Percentiles rank a stretch among this genome's conserved stretches.
Conservation (phyloP, 1,140 invertebrate species). For the Archivesica marissinica region DNA sequence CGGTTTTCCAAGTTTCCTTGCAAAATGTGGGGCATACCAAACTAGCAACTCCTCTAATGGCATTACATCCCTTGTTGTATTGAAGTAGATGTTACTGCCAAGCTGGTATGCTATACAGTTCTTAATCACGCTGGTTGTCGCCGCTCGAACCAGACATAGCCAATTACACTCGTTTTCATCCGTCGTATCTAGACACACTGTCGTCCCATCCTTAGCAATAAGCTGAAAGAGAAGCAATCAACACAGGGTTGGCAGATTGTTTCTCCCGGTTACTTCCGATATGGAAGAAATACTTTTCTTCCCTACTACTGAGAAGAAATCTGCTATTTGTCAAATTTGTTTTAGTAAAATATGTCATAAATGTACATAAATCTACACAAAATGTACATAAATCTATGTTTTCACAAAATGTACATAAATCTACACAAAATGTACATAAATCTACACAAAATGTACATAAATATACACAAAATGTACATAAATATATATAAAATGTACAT, state of each 20-base stretch:
- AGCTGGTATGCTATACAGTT: constrained; percentile 82
- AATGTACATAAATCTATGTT: too few relatives aligned
- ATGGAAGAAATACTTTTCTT: too few relatives aligned
- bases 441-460: too few relatives aligned
- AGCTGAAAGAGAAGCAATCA: constrained; percentile 71
- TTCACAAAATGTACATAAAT: too few relatives aligned
- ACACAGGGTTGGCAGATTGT: not conserved
- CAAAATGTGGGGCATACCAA: constrained; percentile 82
- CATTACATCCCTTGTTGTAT: constrained; percentile 73
- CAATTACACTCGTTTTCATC: constrained; percentile 83
- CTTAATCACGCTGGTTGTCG: constrained; percentile 69
- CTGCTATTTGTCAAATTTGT: too few relatives aligned
- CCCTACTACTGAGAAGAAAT: too few relatives aligned
- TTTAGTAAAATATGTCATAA: too few relatives aligned
- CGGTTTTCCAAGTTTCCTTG: constrained; percentile 78
- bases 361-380: too few relatives aligned
- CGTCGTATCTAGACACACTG: constrained; percentile 79
- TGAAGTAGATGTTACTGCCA: constrained; percentile 80
- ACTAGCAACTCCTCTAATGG: constrained; percentile 76
- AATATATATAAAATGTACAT: too few relatives aligned
- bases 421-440: too few relatives aligned
- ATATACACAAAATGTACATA: too few relatives aligned
- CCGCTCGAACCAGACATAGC: constrained; percentile 80
- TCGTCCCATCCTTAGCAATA: constrained; percentile 75
- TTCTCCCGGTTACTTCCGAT: too few relatives aligned